These are phyloP conservation scores for Tetranychus truncatus DNA, from an alignment of 2,888 invertebrate species.

Conservation along the genomic window DNA sequence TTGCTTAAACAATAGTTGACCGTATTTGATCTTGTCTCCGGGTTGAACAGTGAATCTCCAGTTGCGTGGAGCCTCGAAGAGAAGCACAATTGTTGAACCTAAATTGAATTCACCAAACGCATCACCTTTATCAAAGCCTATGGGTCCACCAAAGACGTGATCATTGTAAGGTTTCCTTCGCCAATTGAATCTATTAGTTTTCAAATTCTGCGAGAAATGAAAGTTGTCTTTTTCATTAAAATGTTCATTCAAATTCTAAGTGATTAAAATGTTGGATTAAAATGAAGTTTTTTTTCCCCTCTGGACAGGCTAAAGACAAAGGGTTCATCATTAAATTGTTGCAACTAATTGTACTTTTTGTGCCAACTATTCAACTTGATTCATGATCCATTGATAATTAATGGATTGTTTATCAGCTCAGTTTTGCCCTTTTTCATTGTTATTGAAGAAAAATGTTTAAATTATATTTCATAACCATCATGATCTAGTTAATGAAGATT, in stretches of 20 bases:
- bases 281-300: too few species aligned
- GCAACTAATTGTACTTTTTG: too few species aligned
- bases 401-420: too few species aligned
- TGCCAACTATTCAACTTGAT: too few species aligned
- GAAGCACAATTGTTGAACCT: slow-evolving; percentile 85
- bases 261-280: too few species aligned
- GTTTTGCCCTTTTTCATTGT: too few species aligned
- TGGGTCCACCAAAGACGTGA: slow-evolving; percentile 28
- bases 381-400: too few species aligned
- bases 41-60: slow-evolving; percentile 52
- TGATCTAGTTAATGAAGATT: too few species aligned
- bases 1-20: slow-evolving; percentile 15
- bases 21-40: slow-evolving; percentile 36
- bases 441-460: too few species aligned
- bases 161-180: slow-evolving; percentile 10
- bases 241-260: background rate
- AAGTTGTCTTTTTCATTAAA: background rate
- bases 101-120: slow-evolving; percentile 87
- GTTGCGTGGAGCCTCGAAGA: slow-evolving; percentile 81
- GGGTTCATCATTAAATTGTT: too few species aligned
- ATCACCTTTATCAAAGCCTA: slow-evolving; percentile 51
- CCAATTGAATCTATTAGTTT: slow-evolving; percentile 26
- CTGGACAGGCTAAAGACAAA: too few species aligned
- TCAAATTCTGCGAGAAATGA: slow-evolving; percentile 32
- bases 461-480: too few species aligned